Evolutionary conservation across 2,113 vertebrate genomes (phyloP).

Genomic region (Micronisus gabar): DNA sequence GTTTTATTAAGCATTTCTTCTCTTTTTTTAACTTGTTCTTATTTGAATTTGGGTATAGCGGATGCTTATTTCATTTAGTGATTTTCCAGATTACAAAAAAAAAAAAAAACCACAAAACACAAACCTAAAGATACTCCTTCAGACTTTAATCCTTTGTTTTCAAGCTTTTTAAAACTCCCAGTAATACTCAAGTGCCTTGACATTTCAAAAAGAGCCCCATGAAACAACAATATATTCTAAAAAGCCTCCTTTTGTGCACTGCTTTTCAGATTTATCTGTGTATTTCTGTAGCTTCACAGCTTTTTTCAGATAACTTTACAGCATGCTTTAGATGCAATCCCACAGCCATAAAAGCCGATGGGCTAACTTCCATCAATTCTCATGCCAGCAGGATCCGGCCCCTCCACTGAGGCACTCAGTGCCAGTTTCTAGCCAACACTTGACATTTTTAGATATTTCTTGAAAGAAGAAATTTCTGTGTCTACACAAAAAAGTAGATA

Average conservation of each 20-base stretch:
- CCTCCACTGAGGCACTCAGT: rapidly evolving
- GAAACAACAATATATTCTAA: neutral
- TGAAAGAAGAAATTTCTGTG: neutral
- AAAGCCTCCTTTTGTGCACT: neutral
- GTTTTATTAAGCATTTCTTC: neutral
- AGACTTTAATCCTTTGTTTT: slow-evolving; percentile 11
- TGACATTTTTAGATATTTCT: neutral
- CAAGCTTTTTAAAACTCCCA: slow-evolving; percentile 1
- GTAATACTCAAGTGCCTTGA: neutral
- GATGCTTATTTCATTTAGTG: neutral
- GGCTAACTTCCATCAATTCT: neutral
- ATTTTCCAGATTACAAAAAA: neutral
- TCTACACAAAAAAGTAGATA: neutral
- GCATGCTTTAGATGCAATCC: neutral
- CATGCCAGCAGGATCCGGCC: neutral
- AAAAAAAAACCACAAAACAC: neutral
- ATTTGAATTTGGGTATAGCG: neutral
- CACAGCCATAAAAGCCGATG: neutral
- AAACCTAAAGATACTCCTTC: neutral
- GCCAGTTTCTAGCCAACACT: neutral
- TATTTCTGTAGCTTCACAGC: neutral
- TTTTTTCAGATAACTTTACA: neutral
- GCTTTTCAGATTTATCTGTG: neutral
- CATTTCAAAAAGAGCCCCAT: neutral
- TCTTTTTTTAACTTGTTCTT: neutral